phyloP scores from a whole-genome alignment of 1,140 invertebrate species.

The Zaprionus inermis region DNA sequence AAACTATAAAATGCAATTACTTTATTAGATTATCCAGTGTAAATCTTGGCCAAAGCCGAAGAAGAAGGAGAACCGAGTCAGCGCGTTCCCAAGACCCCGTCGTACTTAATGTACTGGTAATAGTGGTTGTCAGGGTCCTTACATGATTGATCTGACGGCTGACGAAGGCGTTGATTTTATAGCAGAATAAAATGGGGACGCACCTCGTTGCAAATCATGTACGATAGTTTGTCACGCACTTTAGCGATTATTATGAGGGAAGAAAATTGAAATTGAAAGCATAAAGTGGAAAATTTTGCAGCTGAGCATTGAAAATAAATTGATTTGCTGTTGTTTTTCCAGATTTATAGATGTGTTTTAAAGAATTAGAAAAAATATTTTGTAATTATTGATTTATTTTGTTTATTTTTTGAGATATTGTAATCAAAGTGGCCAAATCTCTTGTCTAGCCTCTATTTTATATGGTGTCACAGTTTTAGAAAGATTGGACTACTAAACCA shows the following conservation, averaged over 20 bases:
- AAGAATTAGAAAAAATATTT: too few relatives aligned
- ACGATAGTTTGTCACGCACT: neutral
- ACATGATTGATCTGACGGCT: slow-evolving; percentile 5
- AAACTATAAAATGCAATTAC: slow-evolving; percentile 47
- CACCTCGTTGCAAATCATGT: neutral
- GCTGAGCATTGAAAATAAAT: too few relatives aligned
- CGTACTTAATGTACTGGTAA: slow-evolving; percentile 5
- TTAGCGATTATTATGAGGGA: neutral
- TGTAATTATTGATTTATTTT: too few relatives aligned
- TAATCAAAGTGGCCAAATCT: too few relatives aligned
- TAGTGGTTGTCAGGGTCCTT: neutral
- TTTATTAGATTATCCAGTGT: slow-evolving; percentile 32
- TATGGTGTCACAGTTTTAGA: too few relatives aligned
- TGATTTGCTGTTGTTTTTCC: too few relatives aligned
- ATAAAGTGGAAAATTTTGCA: neutral
- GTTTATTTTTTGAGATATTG: too few relatives aligned
- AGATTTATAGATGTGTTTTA: too few relatives aligned
- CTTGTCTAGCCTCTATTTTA: too few relatives aligned
- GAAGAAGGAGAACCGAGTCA: neutral
- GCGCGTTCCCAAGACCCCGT: neutral
- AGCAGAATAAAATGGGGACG: neutral
- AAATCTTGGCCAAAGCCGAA: neutral
- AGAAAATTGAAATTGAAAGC: neutral
- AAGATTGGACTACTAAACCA: too few relatives aligned
- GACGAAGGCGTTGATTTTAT: slow-evolving; percentile 2